Evolutionary conservation across 2,888 invertebrate genomes (phyloP), one percentile per base, ranked within the genome.

Genomic region (Phragmatobia fuliginosa): DNA sequence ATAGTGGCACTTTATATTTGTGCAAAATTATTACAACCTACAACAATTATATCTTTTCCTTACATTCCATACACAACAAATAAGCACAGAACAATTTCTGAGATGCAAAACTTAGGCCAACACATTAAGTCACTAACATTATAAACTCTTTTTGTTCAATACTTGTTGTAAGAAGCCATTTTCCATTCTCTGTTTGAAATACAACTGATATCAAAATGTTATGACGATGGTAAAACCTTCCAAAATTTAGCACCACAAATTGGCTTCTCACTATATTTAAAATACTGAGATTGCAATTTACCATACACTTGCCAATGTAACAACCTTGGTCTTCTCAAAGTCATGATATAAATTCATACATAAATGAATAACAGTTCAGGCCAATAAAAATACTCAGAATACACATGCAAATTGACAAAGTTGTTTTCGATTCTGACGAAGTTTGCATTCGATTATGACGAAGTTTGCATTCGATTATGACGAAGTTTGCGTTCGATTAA

Each of bases 241-340:
- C 82, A 94, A 95, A 95, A 94, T 94, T 93, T 95, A 95, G 94
- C 94, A 95, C 94, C 94, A 94, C 91, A 87, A 87, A 83, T 94
- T 93, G 93, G 94, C 92, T 92, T 93, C 92, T 91, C 89, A 92
- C 92, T 90, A 91, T 84, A 79, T 85, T 81, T 80, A 85, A 84
- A 89, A 89, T 90, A 88, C 87, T 90, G 87, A 82, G 80, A 85
- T 75, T 77, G 72, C 72, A 75, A 71, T 78, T 70, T 67, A 74
- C 71, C 33, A 74, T 64, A 74, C 65, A 74, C 63, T 72, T 45
- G 62, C 70, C 69, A 75, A 75, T 73, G 64, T 62, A n/a, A n/a
- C n/a, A n/a, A 76, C 76, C 70, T 80, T 81, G 72, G 74, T 79
- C 75, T 67, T 75, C 74, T 74, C 68, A 74, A 68, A 74, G 70